Evolutionary conservation across 1,140 invertebrate genomes (phyloP).

Genomic region (Drosophila novamexicana): DNA sequence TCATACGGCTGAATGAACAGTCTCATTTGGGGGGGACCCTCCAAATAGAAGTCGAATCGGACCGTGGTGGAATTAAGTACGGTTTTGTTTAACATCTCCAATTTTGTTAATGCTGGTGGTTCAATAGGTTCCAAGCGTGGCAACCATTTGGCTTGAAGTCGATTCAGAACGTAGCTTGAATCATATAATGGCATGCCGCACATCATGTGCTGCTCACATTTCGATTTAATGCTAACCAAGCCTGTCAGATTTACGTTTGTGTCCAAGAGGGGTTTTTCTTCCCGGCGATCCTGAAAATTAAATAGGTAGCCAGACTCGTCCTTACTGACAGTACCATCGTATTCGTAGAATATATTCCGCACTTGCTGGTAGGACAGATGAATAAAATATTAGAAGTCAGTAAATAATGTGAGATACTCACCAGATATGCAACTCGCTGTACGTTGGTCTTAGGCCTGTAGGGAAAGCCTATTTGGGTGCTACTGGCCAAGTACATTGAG

Average conservation of each 20-base stretch:
- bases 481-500: slow-evolving; percentile 86
- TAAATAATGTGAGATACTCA: slow-evolving; percentile 81
- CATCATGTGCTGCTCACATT: slow-evolving; percentile 88
- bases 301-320: slow-evolving; percentile 89
- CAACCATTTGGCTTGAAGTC: slow-evolving; percentile 51
- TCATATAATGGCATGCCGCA: slow-evolving; percentile 91
- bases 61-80: slow-evolving; percentile 20
- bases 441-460: slow-evolving; percentile 89
- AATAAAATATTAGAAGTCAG: neutral
- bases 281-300: slow-evolving; percentile 89
- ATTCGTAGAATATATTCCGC: slow-evolving; percentile 86
- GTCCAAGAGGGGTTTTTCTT: slow-evolving; percentile 86
- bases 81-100: slow-evolving; percentile 47
- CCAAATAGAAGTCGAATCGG: slow-evolving; percentile 60
- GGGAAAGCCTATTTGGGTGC: slow-evolving; percentile 90
- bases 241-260: slow-evolving; percentile 83
- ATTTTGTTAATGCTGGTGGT: slow-evolving; percentile 36
- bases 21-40: slow-evolving; percentile 90
- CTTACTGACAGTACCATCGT: slow-evolving; percentile 85
- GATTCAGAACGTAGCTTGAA: slow-evolving; percentile 80
- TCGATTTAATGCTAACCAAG: slow-evolving; percentile 85
- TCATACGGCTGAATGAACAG: slow-evolving; percentile 88
- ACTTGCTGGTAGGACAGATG: slow-evolving; percentile 85
- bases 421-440: slow-evolving; percentile 88
- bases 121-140: slow-evolving; percentile 46